Percentiles rank a stretch among this genome's conserved stretches.
phyloP scores from a whole-genome alignment of 2,113 vertebrate genomes.

The Microcebus tavaratra region DNA sequence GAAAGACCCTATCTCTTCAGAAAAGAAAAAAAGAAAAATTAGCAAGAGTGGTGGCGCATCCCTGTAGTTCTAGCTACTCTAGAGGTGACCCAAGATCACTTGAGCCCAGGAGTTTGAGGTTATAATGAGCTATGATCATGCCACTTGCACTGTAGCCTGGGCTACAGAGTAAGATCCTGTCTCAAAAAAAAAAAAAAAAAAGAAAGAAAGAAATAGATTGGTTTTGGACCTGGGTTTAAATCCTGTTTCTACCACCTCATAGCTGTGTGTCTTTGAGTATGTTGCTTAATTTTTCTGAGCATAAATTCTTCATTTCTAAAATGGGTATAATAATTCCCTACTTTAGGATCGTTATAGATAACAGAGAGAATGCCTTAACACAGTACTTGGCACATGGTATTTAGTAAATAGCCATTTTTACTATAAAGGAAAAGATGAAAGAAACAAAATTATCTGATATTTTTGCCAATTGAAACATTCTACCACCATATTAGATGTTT shows the following conservation, averaged over 20 bases:
- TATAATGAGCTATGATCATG: no score
- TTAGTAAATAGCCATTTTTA: slow-evolving; percentile 35
- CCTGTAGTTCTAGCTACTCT: no score
- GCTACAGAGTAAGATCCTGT: no score
- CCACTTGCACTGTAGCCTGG: no score
- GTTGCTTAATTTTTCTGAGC: neutral
- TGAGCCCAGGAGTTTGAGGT: no score
- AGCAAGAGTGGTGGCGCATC: no score
- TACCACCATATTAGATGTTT: neutral
- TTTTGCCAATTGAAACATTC: slow-evolving; percentile 43
- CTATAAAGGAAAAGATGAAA: slow-evolving; percentile 24
- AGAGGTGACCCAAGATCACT: no score
- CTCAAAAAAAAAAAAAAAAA: no score
- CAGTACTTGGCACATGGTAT: neutral
- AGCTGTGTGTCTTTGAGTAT: neutral
- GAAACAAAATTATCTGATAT: neutral
- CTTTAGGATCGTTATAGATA: neutral
- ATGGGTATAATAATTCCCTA: neutral
- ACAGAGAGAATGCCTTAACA: neutral
- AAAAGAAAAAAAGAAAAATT: no score
- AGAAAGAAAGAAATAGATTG: neutral
- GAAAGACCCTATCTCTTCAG: no score
- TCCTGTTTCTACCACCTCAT: neutral
- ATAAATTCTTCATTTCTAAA: slow-evolving; percentile 52
- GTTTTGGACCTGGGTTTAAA: neutral